Evolutionary conservation across 2,797 vertebrate species (phyloP).

Genomic region (Aplochiton taeniatus): DNA sequence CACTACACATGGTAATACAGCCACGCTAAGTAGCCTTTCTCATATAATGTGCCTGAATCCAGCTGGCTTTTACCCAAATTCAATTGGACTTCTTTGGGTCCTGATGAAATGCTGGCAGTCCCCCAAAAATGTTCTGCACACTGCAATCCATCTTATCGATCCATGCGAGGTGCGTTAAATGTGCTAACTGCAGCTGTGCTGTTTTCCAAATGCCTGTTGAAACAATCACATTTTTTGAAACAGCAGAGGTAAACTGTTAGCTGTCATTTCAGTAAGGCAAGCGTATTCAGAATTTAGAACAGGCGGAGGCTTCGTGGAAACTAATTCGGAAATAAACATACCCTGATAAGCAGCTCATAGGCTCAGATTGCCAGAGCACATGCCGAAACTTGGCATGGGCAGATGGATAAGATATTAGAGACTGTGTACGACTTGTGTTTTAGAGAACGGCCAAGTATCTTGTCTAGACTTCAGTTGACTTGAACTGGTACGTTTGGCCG

Average conservation of each 20-base stretch:
- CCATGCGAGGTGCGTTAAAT: slow-evolving; percentile 4
- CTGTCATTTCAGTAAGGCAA: neutral
- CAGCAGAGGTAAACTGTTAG: neutral
- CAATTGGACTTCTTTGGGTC: slow-evolving; percentile 4
- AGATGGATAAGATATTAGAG: too few species aligned
- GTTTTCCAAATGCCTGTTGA: neutral
- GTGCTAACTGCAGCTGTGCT: neutral
- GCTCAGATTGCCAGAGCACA: too few species aligned
- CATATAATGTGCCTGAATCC: slow-evolving; percentile 16
- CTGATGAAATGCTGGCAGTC: slow-evolving; percentile 7
- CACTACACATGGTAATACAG: neutral
- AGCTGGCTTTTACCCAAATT: slow-evolving; percentile 26
- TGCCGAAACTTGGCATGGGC: too few species aligned
- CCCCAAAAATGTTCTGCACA: slow-evolving; percentile 36
- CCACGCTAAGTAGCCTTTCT: neutral
- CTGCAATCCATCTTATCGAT: slow-evolving; percentile 40
- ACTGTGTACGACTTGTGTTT: too few species aligned
- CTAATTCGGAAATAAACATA: too few species aligned
- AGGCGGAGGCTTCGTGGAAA: too few species aligned
- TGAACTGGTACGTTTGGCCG: too few species aligned
- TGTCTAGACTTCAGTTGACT: too few species aligned
- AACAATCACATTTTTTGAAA: neutral
- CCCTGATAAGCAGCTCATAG: too few species aligned
- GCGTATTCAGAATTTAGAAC: too few species aligned
- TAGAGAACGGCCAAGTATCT: too few species aligned